phyloP scores from a whole-genome alignment of 2,888 invertebrate genomes.

The Acrocyrtus sp. region DNA sequence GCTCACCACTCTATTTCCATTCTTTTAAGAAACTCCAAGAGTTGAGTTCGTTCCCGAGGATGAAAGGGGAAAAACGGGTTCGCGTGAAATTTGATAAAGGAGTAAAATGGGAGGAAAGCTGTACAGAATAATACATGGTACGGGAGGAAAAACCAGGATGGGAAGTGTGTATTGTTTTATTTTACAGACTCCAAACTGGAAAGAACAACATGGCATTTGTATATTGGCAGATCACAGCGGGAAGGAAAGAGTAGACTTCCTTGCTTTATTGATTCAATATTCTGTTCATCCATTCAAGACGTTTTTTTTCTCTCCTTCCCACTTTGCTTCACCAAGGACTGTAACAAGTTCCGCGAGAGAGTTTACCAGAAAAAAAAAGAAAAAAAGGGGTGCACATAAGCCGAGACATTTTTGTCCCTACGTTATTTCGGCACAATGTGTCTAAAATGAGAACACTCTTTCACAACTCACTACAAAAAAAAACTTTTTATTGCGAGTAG shows the following conservation, averaged over 20 bases:
- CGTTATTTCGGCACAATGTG: background rate
- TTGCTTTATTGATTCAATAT: slow-evolving; percentile 14
- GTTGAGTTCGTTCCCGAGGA: no score
- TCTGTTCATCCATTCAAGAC: background rate
- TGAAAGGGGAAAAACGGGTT: no score
- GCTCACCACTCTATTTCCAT: no score
- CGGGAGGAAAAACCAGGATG: background rate
- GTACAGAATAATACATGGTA: no score
- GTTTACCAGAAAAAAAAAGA: background rate
- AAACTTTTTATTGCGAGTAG: no score
- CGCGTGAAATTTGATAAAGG: slow-evolving; percentile 19
- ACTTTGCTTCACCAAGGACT: background rate
- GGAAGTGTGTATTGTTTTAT: background rate
- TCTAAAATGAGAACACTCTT: no score
- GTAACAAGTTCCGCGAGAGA: background rate
- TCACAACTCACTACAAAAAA: no score
- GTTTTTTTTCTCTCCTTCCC: background rate
- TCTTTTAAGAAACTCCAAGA: no score
- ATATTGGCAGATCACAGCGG: no score
- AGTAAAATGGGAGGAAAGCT: no score
- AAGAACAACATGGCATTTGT: no score
- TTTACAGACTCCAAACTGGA: no score
- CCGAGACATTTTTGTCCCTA: background rate
- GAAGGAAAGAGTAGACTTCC: background rate
- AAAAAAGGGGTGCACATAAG: background rate